Conservation (phyloP, 2,888 invertebrate genomes). For the Lobophora halterata region DNA sequence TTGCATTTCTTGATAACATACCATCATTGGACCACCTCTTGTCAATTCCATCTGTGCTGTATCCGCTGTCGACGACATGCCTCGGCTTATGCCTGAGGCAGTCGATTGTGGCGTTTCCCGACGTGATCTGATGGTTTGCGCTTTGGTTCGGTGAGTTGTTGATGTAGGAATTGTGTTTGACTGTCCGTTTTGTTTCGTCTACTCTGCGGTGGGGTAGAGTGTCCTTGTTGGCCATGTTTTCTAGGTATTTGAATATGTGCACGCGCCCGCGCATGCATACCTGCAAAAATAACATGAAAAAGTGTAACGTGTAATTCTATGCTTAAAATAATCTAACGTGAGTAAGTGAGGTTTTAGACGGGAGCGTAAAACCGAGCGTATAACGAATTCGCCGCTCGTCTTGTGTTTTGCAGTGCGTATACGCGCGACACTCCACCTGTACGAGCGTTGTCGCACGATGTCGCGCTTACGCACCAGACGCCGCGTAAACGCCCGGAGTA, state of each 20-base stretch:
- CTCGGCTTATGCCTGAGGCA: constrained; percentile 73
- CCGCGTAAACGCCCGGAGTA: too few relatives aligned
- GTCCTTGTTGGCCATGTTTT: constrained; percentile 90
- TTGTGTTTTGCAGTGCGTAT: too few relatives aligned
- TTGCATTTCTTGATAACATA: constrained; percentile 49
- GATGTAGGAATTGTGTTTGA: constrained; percentile 68
- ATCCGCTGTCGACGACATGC: constrained; percentile 94
- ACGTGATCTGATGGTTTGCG: constrained; percentile 59
- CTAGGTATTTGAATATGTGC: constrained; percentile 97
- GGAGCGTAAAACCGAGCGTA: too few relatives aligned
- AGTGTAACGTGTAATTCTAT: too few relatives aligned
- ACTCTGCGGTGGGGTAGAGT: constrained; percentile 71
- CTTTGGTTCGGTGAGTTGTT: constrained; percentile 54
- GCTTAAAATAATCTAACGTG: too few relatives aligned
- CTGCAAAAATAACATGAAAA: constrained; percentile 74
- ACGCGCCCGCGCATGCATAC: constrained; percentile 95
- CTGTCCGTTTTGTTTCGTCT: constrained; percentile 71
- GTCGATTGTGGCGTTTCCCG: constrained; percentile 74
- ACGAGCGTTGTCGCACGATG: too few relatives aligned
- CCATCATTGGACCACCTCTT: constrained; percentile 92
- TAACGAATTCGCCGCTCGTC: too few relatives aligned
- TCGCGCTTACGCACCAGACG: too few relatives aligned
- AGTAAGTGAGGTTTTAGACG: too few relatives aligned
- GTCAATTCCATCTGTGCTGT: constrained; percentile 92
- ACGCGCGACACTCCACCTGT: too few relatives aligned